Percentiles rank a stretch among this genome's conserved stretches.
phyloP scores from a whole-genome alignment of 2,113 vertebrate genomes.

The Cyanistes caeruleus region DNA sequence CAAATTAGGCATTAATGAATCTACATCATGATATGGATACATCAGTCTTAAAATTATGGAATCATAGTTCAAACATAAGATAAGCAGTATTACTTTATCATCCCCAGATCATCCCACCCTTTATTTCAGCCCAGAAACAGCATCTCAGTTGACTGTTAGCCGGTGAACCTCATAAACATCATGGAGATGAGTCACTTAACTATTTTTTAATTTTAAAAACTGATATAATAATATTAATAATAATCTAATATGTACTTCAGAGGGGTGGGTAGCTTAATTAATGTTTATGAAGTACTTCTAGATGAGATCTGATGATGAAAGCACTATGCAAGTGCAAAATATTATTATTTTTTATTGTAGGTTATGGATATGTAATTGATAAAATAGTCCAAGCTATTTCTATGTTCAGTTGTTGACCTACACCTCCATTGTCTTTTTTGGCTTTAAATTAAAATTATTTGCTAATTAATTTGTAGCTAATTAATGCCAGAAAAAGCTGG shows the following conservation, averaged over 20 bases:
- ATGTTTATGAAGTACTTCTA: background rate
- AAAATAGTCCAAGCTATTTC: constrained; percentile 1
- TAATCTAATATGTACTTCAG: background rate
- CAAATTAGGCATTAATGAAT: background rate
- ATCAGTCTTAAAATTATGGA: background rate
- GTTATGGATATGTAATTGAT: constrained; percentile 11
- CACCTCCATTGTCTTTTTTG: background rate
- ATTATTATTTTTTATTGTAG: constrained; percentile 54
- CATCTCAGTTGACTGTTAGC: background rate
- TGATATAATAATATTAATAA: background rate
- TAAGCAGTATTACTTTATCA: background rate
- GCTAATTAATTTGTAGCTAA: too few species aligned
- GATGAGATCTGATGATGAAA: constrained; percentile 19
- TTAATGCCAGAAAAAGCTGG: background rate
- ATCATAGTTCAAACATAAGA: background rate
- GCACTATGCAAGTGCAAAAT: background rate
- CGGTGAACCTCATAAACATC: background rate
- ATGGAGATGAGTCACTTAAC: background rate
- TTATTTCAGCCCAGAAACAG: background rate
- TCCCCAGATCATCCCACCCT: background rate
- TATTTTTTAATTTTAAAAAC: background rate
- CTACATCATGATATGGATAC: background rate
- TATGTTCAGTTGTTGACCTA: background rate
- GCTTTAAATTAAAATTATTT: background rate
- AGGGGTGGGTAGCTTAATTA: background rate